Evolutionary conservation across 64 coral and sea anemone genomes (phyloP), one percentile per base, ranked within the genome.

Genomic region (Anthopleura sola): DNA sequence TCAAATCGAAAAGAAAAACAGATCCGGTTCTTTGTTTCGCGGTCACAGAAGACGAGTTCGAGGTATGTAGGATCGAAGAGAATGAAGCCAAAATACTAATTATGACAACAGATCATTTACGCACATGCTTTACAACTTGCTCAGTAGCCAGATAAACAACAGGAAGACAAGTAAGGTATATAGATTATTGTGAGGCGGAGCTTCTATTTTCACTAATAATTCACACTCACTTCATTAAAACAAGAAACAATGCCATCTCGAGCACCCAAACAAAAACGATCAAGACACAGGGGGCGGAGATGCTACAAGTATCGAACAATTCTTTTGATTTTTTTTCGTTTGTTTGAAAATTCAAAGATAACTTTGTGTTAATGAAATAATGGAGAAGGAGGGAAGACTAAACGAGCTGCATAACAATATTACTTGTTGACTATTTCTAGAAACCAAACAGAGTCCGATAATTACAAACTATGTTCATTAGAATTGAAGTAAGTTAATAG

Each of bases 291-390:
- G 38, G 39, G 76, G 76, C 76, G 76, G 76, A 79, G 76, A 79
- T 48, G 37, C 24, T 33, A 48, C 76, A 37, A 77, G 75, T 77
- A 77, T 37, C 7, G 37, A 31, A 79, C 76, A 33, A 79, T 79
- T 79, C 44, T 23, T 28, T 79, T 47, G 5, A 79, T 71, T 71
- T 16, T 33, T 32, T 71, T 71, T 71, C n/a, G 31, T 71, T 71
- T 71, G 66, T 71, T 71, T 71, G n/a, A 71, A 28, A 71, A 71
- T 71, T 71, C 66, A 71, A 71, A 71, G 66, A 71, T 71, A 71
- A 71, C 66, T 34, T 32, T 71, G 66, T 18, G n/a, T 71, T 34
- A 71, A 71, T 71, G 66, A 71, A 34, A 71, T 16, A 71, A 71
- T 71, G 66, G 66, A 11, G 66, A 34, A 34, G 66, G 31, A 71